These are phyloP conservation scores for Dasypus novemcinctus DNA, from an alignment of 2,113 vertebrate species.

Conservation along the genomic window DNA sequence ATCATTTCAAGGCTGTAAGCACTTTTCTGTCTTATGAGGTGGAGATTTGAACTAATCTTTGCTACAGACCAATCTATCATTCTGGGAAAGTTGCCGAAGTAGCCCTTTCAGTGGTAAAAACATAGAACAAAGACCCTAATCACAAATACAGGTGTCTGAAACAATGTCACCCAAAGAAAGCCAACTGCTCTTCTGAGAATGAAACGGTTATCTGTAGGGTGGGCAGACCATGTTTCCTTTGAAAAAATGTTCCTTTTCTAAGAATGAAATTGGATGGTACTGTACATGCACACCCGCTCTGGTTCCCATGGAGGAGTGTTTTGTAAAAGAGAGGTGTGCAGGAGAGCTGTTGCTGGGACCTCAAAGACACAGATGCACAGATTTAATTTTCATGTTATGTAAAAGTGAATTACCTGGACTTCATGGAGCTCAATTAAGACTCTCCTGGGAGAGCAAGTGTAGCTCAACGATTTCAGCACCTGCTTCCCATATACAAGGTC, in stretches of 20 bases:
- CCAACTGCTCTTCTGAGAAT: constrained; percentile 68
- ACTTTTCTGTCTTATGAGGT: background rate
- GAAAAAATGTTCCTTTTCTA: constrained; percentile 72
- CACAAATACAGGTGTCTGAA: constrained; percentile 45
- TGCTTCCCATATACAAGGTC: no score
- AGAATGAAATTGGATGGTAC: constrained; percentile 57
- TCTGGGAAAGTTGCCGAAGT: constrained; percentile 51
- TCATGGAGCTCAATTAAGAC: background rate
- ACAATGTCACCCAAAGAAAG: constrained; percentile 43
- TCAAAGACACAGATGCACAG: background rate
- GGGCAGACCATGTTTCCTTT: constrained; percentile 62
- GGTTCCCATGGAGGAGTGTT: constrained; percentile 44
- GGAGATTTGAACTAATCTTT: background rate
- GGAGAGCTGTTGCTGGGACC: background rate
- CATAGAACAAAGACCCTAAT: constrained; percentile 62
- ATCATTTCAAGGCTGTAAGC: constrained; percentile 32
- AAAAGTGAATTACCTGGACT: background rate
- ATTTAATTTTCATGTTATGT: background rate
- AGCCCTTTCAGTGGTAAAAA: constrained; percentile 40
- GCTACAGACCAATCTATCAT: background rate
- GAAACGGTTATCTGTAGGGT: constrained; percentile 44
- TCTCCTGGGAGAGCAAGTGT: background rate
- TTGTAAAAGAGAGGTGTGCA: background rate
- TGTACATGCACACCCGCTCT: background rate
- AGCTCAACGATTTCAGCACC: no score